A percentile compares a stretch with the other conserved stretches of the same genome.
phyloP scores from a whole-genome alignment of 2,797 vertebrate genomes.

The Carduelis carduelis region DNA sequence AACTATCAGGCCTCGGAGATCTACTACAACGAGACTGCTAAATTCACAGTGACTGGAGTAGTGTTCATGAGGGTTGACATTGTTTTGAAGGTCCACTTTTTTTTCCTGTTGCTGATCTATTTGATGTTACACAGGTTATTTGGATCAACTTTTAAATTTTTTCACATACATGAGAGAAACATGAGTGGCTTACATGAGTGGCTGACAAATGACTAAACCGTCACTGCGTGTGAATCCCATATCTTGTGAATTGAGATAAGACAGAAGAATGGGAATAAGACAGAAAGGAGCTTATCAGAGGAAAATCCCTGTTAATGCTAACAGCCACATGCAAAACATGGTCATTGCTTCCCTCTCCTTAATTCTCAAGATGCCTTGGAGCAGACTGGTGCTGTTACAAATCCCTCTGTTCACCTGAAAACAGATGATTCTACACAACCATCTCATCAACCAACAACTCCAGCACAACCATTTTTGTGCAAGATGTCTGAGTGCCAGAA shows the following conservation, averaged over 20 bases:
- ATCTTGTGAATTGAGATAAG: not conserved
- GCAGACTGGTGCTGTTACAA: not conserved
- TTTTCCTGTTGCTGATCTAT: not conserved
- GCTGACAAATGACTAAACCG: not conserved
- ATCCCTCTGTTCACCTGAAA: not conserved
- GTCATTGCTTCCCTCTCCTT: not conserved
- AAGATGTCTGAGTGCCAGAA: not conserved
- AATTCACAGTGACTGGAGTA: not conserved
- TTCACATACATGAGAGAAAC: not conserved
- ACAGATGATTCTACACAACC: not conserved
- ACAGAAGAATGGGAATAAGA: not conserved
- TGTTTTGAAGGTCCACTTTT: not conserved
- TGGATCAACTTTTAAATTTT: not conserved
- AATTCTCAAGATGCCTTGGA: constrained; percentile 6
- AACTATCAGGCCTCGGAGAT: not conserved
- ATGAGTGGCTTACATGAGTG: not conserved
- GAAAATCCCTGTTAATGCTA: constrained; percentile 38
- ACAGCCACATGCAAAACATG: not conserved
- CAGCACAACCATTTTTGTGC: not conserved
- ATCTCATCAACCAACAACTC: not conserved
- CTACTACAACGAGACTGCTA: not conserved
- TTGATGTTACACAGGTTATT: not conserved
- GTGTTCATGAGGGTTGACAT: not conserved
- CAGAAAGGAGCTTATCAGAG: not conserved
- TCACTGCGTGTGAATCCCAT: not conserved